These are phyloP conservation scores for Bruchidius siliquastri DNA, from an alignment of 2,888 invertebrate species.

Conservation along the genomic window DNA sequence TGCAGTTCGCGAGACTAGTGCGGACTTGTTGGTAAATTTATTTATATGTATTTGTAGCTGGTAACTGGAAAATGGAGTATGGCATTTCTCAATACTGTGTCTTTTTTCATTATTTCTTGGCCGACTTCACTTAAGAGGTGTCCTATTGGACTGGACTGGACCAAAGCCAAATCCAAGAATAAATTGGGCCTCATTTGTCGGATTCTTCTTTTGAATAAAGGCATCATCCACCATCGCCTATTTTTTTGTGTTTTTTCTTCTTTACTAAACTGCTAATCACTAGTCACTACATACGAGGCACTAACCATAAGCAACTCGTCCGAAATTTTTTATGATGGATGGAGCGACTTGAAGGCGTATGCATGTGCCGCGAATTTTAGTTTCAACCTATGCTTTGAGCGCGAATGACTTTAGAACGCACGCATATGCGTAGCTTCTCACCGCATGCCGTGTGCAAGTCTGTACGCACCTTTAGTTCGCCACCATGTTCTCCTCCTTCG, in stretches of 20 bases:
- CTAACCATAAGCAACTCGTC: slow-evolving; percentile 4
- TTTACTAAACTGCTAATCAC: neutral
- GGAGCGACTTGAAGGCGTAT: slow-evolving; percentile 1
- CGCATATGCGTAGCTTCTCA: slow-evolving; percentile 5
- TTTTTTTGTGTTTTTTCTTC: slow-evolving; percentile 2
- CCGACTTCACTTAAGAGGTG: no score
- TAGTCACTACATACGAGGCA: slow-evolving; percentile 1
- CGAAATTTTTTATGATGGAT: slow-evolving; percentile 3
- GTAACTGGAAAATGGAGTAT: no score
- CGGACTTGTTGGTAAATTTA: no score
- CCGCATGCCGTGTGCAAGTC: slow-evolving; percentile 5
- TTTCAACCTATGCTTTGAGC: neutral
- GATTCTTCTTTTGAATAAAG: slow-evolving; percentile 4
- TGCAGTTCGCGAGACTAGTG: no score
- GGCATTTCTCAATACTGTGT: no score
- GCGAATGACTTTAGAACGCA: slow-evolving; percentile 3
- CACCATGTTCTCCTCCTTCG: no score
- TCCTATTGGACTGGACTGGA: no score
- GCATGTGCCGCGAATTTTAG: no score
- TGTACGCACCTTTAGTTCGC: neutral
- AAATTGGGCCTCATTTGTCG: slow-evolving; percentile 5
- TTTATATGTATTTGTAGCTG: no score
- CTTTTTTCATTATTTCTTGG: no score
- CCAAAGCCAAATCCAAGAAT: slow-evolving; percentile 3
- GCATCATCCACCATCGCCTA: slow-evolving; percentile 6